Evolutionary conservation across 2,113 vertebrate genomes (phyloP).

Genomic region (Cynocephalus volans): DNA sequence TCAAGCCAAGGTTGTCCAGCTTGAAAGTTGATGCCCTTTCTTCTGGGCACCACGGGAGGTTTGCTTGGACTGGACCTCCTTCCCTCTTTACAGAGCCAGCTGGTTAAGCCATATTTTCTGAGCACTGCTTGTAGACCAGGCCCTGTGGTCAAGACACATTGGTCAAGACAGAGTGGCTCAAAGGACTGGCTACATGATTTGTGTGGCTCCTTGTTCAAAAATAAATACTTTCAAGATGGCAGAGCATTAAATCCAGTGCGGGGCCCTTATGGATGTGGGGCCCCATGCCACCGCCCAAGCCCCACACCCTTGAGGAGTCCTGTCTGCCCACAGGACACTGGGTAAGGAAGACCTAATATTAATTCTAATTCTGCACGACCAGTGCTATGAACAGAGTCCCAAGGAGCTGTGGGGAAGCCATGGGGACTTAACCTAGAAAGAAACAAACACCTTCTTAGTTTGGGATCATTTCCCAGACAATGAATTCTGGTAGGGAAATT

Average conservation of each 20-base stretch:
- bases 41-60: background rate
- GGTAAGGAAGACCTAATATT: background rate
- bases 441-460: background rate
- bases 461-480: background rate
- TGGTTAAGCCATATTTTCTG: background rate
- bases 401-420: background rate
- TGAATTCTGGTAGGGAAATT: background rate
- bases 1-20: background rate
- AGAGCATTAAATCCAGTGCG: background rate
- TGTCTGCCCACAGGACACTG: accelerated
- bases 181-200: background rate
- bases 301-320: background rate
- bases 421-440: background rate
- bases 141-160: background rate
- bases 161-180: background rate
- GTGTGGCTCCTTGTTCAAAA: background rate
- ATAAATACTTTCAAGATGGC: background rate
- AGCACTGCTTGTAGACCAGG: background rate
- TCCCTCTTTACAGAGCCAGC: background rate
- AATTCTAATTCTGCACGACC: background rate
- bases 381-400: background rate
- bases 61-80: background rate
- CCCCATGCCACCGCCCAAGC: background rate
- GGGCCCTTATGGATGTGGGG: background rate
- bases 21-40: background rate